phyloP scores from a whole-genome alignment of 37 sponge, comb jelly and placozoan genomes.

The Eunapius fragilis region DNA sequence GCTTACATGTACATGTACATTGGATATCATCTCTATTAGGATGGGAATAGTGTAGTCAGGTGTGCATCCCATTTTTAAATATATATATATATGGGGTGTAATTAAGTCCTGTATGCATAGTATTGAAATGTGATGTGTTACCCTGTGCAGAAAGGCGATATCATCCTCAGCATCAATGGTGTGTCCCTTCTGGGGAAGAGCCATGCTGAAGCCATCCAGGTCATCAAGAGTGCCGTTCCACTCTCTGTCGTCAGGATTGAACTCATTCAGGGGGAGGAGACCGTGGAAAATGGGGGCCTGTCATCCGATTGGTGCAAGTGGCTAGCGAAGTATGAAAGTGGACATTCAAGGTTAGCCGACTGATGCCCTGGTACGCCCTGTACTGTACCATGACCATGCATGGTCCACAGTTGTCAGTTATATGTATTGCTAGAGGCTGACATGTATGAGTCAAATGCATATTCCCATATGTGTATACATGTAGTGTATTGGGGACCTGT shows the following conservation, averaged over 20 bases:
- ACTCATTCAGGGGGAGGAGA: constrained; percentile 72
- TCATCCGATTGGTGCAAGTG: constrained; percentile 76
- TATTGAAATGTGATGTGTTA: no score
- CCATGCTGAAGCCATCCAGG: constrained; percentile 84
- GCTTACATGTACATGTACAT: neutral
- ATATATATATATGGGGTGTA: no score
- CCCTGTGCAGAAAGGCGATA: constrained; percentile 77
- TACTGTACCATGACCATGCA: neutral
- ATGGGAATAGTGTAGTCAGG: neutral
- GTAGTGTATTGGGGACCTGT: no score
- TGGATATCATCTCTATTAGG: neutral
- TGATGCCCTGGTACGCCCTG: no score
- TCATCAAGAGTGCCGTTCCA: constrained; percentile 56
- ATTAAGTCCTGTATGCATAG: no score
- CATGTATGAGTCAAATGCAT: no score
- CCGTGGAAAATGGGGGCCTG: constrained; percentile 40
- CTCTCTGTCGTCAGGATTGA: constrained; percentile 52
- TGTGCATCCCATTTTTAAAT: no score
- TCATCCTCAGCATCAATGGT: constrained; percentile 77
- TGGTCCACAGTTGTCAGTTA: neutral
- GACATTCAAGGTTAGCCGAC: constrained; percentile 10
- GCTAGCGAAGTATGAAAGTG: constrained; percentile 38
- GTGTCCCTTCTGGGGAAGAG: constrained; percentile 56
- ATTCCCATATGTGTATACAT: no score
- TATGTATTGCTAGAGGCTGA: no score